Evolutionary conservation across 1,140 invertebrate species (phyloP).

Genomic region (Telenomus remus): DNA sequence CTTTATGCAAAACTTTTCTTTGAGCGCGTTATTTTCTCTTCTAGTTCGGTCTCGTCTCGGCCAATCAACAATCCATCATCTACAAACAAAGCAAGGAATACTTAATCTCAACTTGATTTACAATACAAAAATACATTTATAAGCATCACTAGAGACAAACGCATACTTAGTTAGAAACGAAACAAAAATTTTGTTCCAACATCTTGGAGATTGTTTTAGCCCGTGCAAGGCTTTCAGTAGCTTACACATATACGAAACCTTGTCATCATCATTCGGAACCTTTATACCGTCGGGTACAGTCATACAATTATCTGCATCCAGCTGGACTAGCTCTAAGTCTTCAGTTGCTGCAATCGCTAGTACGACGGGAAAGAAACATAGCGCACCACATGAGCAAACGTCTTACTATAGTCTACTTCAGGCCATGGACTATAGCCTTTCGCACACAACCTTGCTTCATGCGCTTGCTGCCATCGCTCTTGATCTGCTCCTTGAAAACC

Average conservation of each 20-base stretch:
- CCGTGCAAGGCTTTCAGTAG: slow-evolving; percentile 14
- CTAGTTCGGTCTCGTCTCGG: slow-evolving; percentile 9
- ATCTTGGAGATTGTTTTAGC: slow-evolving; percentile 30
- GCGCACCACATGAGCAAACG: slow-evolving; percentile 28
- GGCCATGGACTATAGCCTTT: no score
- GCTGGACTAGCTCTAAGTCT: no score
- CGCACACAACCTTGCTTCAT: no score
- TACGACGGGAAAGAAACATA: no score
- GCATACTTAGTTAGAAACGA: slow-evolving; percentile 49
- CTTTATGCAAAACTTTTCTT: no score
- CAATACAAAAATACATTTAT: slow-evolving; percentile 58
- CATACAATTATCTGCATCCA: no score
- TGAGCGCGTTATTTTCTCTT: slow-evolving; percentile 5
- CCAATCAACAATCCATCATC: slow-evolving; percentile 57
- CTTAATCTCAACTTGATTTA: slow-evolving; percentile 26
- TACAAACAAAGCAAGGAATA: slow-evolving; percentile 58
- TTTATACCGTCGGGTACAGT: no score
- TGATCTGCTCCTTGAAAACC: slow-evolving; percentile 44
- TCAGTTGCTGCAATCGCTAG: no score
- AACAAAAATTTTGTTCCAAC: slow-evolving; percentile 58
- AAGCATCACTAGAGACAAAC: slow-evolving; percentile 43
- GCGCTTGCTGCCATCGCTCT: background rate
- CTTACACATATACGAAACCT: slow-evolving; percentile 1
- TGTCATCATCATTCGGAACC: slow-evolving; percentile 6
- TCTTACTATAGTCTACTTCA: slow-evolving; percentile 28